Percentiles rank a stretch among this genome's conserved stretches.
Conservation (phyloP, 30 jellyfish, hydroid and myxozoan genomes). For the Mastigias papua region DNA sequence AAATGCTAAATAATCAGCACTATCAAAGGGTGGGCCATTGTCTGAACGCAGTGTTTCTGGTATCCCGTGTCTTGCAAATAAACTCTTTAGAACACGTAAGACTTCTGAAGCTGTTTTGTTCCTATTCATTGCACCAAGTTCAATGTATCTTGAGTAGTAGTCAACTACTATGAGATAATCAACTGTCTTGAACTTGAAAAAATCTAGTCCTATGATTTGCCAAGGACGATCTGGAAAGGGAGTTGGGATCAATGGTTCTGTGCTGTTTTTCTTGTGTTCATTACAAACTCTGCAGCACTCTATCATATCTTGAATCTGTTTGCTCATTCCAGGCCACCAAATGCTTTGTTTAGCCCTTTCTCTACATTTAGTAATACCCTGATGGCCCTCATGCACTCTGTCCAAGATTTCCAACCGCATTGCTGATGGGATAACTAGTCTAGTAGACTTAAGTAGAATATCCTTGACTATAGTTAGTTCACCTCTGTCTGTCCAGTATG, state of each 20-base stretch:
- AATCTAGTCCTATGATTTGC: conserved; percentile 59
- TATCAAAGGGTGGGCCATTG: conserved; percentile 61
- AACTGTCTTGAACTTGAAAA: conserved; percentile 37
- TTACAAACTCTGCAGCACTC: conserved; percentile 49
- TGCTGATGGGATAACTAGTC: conserved; percentile 49
- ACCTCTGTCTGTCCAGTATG: conserved; percentile 46
- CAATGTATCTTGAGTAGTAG: conserved; percentile 48
- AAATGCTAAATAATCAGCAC: conserved; percentile 30
- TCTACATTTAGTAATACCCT: conserved; percentile 60
- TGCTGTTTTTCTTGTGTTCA: conserved; percentile 18
- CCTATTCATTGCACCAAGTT: conserved; percentile 44
- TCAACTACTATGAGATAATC: conserved; percentile 36
- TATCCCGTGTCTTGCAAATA: conserved; percentile 61
- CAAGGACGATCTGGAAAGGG: conserved; percentile 65
- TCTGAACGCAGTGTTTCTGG: conserved; percentile 68
- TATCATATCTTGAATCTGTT: conserved; percentile 47
- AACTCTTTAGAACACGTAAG: conserved; percentile 3
- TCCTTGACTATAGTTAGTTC: conserved; percentile 35
- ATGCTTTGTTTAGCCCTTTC: conserved; percentile 41
- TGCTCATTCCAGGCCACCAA: conserved; percentile 77
- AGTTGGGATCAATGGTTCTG: conserved; percentile 30
- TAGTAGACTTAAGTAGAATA: conserved; percentile 23
- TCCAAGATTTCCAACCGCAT: conserved; percentile 43
- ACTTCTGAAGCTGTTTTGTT: conserved; percentile 36
- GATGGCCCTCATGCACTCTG: conserved; percentile 69